Evolutionary conservation across 2,888 invertebrate species (phyloP).

Genomic region (Elmis aenea): DNA sequence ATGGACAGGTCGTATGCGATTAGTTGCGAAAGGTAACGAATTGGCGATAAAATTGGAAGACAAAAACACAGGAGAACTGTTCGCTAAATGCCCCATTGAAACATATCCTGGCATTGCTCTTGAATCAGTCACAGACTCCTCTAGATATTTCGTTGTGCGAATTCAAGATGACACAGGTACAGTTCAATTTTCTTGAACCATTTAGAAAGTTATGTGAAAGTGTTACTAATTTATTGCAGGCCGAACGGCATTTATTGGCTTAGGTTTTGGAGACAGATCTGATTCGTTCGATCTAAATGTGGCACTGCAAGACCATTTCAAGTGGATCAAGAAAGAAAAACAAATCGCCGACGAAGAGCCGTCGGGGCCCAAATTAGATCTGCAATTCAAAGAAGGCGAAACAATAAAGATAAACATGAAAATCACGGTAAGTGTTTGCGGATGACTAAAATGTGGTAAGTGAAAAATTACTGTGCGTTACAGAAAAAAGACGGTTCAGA

Average conservation of each 20-base stretch:
- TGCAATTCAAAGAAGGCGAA: slow-evolving; percentile 98
- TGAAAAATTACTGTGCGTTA: slow-evolving; percentile 21
- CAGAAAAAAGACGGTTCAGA: slow-evolving; percentile 88
- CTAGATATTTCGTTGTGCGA: slow-evolving; percentile 92
- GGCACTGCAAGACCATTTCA: slow-evolving; percentile 96
- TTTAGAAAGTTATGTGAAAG: background rate
- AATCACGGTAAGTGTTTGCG: slow-evolving; percentile 68
- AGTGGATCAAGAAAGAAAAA: slow-evolving; percentile 81
- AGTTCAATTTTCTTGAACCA: slow-evolving; percentile 5
- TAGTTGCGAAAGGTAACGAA: slow-evolving; percentile 84
- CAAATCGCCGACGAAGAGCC: slow-evolving; percentile 77
- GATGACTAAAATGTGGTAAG: slow-evolving; percentile 1
- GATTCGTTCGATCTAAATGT: slow-evolving; percentile 99
- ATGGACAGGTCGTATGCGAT: slow-evolving; percentile 94
- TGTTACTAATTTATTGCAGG: slow-evolving; percentile 47
- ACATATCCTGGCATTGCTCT: slow-evolving; percentile 92
- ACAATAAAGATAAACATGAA: slow-evolving; percentile 99
- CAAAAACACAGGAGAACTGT: slow-evolving; percentile 85
- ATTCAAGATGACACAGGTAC: slow-evolving; percentile 91
- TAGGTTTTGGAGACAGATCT: slow-evolving; percentile 95
- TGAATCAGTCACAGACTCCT: slow-evolving; percentile 95
- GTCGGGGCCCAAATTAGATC: slow-evolving; percentile 78
- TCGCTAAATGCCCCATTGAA: slow-evolving; percentile 95
- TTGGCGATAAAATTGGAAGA: slow-evolving; percentile 93
- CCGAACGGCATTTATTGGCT: slow-evolving; percentile 88